Base-by-base conservation (phyloP, 2,888 invertebrate genomes). In the Perdita meconis region DNA sequence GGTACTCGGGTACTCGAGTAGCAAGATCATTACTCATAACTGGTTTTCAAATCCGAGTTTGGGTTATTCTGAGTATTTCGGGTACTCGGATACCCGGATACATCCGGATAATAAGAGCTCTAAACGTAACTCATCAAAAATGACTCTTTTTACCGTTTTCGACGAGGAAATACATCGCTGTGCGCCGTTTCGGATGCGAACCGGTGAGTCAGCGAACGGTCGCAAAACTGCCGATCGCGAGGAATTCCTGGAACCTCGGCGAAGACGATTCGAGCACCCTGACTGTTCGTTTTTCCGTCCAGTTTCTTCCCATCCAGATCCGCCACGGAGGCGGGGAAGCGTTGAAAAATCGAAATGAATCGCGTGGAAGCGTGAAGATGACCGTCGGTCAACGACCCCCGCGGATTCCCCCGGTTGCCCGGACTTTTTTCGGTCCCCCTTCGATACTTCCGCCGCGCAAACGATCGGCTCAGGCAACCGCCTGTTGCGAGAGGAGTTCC, bases 321-420 rank as follows among this genome's bases (percentile, higher is more conserved):
- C 68, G 70, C 61, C 67, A 71, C 50, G 38, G 56, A 10, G 55
- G 3, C 2, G 38, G 10, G 36, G 26, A 13, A 22, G 24, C 26
- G 53, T 47, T 44, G 71, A 78, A 78, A 80, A 69, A 74, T 50
- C 69, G 56, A 82, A 78, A 82, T 68, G 47, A 78, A 78, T 80
- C 56, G 68, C 59, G 42, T 44, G 72, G 70, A 79, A 79, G 70
- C 67, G 67, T 67, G 74, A 71, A 72, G 70, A 70, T 56, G 53
- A 24, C 60, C 68, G 61, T 55, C 61, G 82, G 80, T 78, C 82
- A 55, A 66, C 47, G 71, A 80, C 68, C 83, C n/a, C 53, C 50
- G 30, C n/a, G 55, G 61, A 72, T 56, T 65, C 63, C 44, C 13
- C 24, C 16, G n/a, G 34, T 50, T 24, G 10, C 38, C n/a, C 1